Evolutionary conservation across 2,797 vertebrate species (phyloP), one percentile per base, ranked within the genome.

Genomic region (Trachurus trachurus): DNA sequence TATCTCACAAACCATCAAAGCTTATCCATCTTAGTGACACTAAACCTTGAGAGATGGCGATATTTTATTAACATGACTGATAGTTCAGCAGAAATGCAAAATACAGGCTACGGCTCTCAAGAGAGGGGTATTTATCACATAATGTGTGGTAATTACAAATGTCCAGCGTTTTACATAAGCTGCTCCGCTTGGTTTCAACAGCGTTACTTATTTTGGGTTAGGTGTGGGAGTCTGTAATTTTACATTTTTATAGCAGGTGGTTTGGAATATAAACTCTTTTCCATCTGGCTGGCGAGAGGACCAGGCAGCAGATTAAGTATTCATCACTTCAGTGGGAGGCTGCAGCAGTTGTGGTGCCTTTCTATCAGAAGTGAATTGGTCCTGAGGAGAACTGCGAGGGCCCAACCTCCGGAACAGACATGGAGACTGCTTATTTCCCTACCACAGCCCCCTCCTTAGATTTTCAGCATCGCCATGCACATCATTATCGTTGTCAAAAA

Each of bases 11-110:
- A 94, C 91, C 83, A 94, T 94, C 90, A 84, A 83, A 13, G 85
- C 88, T 85, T 78, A 96, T 96, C 93, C 90, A 94, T 95, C 94
- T 94, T 92, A 56, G 78, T 93, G 93, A 93, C 93, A 93, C 67
- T 53, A 40, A 80, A 83, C 74, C 83, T 79, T 85, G 84, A 86
- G 81, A 90, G 89, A 87, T 64, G 74, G 76, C 7, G 42, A 66
- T 74, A 72, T 89, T 90, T 80, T 77, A 82, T 82, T 78, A 87
- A 66, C 64, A 64, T 87, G 86, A 92, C 80, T 73, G 87, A 92
- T 88, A 66, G 80, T 21, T 77, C 11, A 11, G 3, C 31, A n/a
- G 5, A 70, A 78, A 57, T 26, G 17, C 12, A 11, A 78, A 60
- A 45, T 22, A 63, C 17, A 59, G 50, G 60, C 47, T 70, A 37